Percentiles rank a stretch among this genome's conserved stretches.
Conservation (phyloP, 2,888 invertebrate genomes). For the Parnassius glacialis region DNA sequence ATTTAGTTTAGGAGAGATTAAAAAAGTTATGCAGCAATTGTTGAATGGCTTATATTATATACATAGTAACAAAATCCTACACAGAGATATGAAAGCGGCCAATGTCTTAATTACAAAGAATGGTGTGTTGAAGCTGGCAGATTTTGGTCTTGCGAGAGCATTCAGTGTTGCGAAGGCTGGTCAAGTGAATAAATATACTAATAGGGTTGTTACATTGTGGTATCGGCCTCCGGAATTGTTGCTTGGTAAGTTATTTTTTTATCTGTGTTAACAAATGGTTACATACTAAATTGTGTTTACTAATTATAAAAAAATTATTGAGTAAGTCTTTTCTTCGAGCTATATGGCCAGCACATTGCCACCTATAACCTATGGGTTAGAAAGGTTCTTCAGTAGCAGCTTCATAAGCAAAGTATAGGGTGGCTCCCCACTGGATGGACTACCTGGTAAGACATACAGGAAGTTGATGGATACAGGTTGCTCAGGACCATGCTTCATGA, state of each 20-base stretch:
- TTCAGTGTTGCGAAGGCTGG: slow-evolving; percentile 94
- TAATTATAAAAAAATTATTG: no score
- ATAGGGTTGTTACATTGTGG: slow-evolving; percentile 98
- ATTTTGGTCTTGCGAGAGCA: slow-evolving; percentile 97
- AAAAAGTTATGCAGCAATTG: slow-evolving; percentile 87
- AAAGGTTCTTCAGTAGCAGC: no score
- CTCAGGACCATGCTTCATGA: no score
- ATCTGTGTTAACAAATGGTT: no score
- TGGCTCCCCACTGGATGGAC: no score
- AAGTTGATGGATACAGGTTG: no score
- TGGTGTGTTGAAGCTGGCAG: slow-evolving; percentile 96
- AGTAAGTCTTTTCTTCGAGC: no score
- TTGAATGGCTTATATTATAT: slow-evolving; percentile 96
- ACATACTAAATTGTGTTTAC: no score
- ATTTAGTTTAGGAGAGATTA: slow-evolving; percentile 97
- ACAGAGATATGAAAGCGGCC: slow-evolving; percentile 99
- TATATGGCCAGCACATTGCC: no score
- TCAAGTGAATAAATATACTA: slow-evolving; percentile 93
- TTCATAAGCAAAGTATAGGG: no score
- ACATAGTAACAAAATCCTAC: slow-evolving; percentile 96
- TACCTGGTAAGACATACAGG: no score
- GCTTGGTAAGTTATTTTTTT: slow-evolving; percentile 49
- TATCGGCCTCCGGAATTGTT: slow-evolving; percentile 85
- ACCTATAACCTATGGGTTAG: no score
- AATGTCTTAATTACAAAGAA: slow-evolving; percentile 98